Evolutionary conservation across 2,113 vertebrate species (phyloP).

Genomic region (Equus quagga): DNA sequence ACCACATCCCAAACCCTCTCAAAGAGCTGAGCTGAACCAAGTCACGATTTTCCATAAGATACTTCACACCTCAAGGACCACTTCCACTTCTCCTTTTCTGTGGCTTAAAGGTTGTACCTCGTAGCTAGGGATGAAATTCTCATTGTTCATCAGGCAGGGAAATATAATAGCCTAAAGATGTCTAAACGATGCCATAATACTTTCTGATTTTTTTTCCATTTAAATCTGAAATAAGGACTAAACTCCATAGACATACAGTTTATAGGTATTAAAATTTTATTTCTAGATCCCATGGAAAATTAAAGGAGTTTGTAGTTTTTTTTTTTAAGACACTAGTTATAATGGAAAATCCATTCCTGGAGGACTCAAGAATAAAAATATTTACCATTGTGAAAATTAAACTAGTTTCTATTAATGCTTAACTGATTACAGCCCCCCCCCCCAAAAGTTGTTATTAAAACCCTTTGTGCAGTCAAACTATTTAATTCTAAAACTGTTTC

Average conservation of each 20-base stretch:
- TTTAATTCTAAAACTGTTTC: constrained; percentile 28
- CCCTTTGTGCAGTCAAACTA: neutral
- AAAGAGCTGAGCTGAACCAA: neutral
- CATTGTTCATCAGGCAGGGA: neutral
- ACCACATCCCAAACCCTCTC: neutral
- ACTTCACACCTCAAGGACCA: neutral
- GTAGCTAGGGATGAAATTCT: neutral
- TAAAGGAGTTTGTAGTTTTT: constrained; percentile 6
- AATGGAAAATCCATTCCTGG: constrained; percentile 40
- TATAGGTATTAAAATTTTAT: constrained; percentile 56
- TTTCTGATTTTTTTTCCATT: neutral
- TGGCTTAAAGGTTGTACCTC: neutral
- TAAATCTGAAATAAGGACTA: constrained; percentile 50
- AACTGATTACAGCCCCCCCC: neutral
- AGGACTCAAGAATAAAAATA: constrained; percentile 51
- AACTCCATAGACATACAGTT: constrained; percentile 12
- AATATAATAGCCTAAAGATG: neutral
- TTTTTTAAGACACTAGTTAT: constrained; percentile 24
- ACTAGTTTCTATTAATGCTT: constrained; percentile 17
- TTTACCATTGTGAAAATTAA: constrained; percentile 49
- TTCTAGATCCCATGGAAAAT: constrained; percentile 57
- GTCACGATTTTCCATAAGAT: neutral
- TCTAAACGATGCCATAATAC: neutral
- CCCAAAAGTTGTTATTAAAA: constrained; percentile 13
- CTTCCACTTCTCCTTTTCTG: neutral